A percentile compares a stretch with the other conserved stretches of the same genome.
phyloP scores from a whole-genome alignment of 1,140 invertebrate species.

The Drosophila varians region DNA sequence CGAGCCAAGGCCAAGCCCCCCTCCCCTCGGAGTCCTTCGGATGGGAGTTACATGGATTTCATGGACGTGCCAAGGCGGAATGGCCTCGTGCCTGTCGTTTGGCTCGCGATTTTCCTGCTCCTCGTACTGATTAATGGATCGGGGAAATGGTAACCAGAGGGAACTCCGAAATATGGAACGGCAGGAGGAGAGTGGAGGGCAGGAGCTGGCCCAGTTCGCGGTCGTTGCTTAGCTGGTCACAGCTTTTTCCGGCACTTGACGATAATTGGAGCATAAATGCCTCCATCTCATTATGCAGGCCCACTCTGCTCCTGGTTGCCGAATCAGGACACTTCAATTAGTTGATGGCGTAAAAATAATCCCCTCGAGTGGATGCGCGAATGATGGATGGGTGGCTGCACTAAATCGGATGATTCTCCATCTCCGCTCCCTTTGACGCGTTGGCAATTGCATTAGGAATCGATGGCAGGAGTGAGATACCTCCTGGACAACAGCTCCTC shows the following conservation, averaged over 20 bases:
- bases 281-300: constrained; percentile 74
- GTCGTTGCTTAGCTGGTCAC: constrained; percentile 50
- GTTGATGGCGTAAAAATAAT: constrained; percentile 64
- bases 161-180: background rate
- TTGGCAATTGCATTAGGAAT: constrained; percentile 36
- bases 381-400: constrained; percentile 24
- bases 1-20: constrained; percentile 59
- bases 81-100: constrained; percentile 57
- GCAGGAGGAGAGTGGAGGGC: background rate
- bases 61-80: constrained; percentile 68
- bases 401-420: background rate
- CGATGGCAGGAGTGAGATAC: constrained; percentile 7
- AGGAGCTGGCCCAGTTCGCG: constrained; percentile 36
- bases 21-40: constrained; percentile 3
- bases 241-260: constrained; percentile 78
- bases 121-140: constrained; percentile 70
- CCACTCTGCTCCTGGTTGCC: constrained; percentile 21
- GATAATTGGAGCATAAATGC: constrained; percentile 75
- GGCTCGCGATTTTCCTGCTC: constrained; percentile 48
- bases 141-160: background rate
- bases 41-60: constrained; percentile 65
- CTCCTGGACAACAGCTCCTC: background rate
- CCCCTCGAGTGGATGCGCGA: constrained; percentile 17
- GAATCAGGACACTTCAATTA: constrained; percentile 75
- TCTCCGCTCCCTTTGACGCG: background rate